Evolutionary conservation across 2,888 invertebrate species (phyloP).

Genomic region (Hololepta plana): DNA sequence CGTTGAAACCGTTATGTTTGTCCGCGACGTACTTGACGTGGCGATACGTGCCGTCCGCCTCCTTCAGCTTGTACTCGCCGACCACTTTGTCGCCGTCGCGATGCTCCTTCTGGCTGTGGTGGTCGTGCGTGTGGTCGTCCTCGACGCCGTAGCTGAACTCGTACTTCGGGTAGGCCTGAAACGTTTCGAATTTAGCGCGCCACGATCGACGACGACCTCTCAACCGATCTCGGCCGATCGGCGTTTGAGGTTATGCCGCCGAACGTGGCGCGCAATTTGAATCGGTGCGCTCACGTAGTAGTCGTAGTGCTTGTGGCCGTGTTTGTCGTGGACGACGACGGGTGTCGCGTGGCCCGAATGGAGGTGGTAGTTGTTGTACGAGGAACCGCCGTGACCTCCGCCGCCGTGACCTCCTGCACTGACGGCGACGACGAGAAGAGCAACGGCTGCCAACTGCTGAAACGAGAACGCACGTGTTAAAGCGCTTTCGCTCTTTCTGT

Average conservation of each 20-base stretch:
- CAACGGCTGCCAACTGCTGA: too few relatives aligned
- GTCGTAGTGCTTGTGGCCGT: constrained; percentile 7
- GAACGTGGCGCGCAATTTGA: too few relatives aligned
- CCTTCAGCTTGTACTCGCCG: constrained; percentile 22
- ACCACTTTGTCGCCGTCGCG: constrained; percentile 22
- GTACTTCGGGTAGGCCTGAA: constrained; percentile 14
- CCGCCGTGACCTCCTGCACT: constrained; percentile 4
- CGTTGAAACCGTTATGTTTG: constrained; percentile 20
- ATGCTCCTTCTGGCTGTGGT: constrained; percentile 22
- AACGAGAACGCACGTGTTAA: too few relatives aligned
- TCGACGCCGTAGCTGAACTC: constrained; percentile 24
- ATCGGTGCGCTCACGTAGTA: constrained; percentile 10
- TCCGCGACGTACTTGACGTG: constrained; percentile 23
- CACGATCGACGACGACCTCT: too few relatives aligned
- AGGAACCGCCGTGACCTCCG: constrained; percentile 5
- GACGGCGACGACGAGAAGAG: constrained; percentile 3
- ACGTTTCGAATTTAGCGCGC: constrained; percentile 4
- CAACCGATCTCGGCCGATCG: too few relatives aligned
- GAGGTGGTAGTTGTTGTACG: constrained; percentile 5
- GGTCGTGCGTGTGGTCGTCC: constrained; percentile 24
- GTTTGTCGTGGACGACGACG: constrained; percentile 7
- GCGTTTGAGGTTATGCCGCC: too few relatives aligned
- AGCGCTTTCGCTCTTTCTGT: too few relatives aligned
- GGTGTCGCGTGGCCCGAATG: too few relatives aligned
- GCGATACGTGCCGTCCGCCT: constrained; percentile 24